Percentiles rank a stretch among this genome's conserved stretches.
phyloP scores from a whole-genome alignment of 53 echinoderm and acorn worm species.

The Arbacia lixula region DNA sequence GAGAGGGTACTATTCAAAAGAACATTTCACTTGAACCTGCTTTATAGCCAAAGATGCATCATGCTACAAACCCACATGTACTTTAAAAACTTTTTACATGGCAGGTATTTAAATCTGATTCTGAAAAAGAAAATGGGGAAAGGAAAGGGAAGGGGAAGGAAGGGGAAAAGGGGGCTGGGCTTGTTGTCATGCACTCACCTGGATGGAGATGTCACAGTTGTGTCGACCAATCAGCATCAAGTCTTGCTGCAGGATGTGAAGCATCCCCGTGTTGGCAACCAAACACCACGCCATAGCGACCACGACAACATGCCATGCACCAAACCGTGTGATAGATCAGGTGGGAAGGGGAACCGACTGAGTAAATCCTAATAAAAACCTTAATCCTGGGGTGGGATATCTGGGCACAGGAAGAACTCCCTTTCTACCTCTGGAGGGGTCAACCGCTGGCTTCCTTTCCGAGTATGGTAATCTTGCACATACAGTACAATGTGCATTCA shows the following conservation, averaged over 20 bases:
- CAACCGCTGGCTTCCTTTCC: neutral
- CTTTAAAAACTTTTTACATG: too few relatives aligned
- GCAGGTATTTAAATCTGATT: too few relatives aligned
- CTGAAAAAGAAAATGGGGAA: too few relatives aligned
- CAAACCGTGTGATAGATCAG: constrained; percentile 22
- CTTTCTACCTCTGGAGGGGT: neutral
- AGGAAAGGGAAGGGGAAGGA: too few relatives aligned
- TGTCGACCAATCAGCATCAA: constrained; percentile 56
- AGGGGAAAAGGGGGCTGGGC: too few relatives aligned
- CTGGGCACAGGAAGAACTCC: neutral
- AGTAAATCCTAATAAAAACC: neutral
- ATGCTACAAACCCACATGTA: too few relatives aligned
- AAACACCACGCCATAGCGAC: constrained; percentile 59
- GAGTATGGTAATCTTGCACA: neutral
- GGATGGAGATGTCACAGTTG: constrained; percentile 51
- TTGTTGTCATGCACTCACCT: constrained; percentile 49
- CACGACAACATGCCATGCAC: constrained; percentile 17
- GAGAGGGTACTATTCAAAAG: too few relatives aligned
- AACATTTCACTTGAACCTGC: too few relatives aligned
- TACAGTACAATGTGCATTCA: too few relatives aligned
- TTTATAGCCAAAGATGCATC: too few relatives aligned
- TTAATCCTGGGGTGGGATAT: constrained; percentile 14
- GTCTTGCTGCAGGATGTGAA: constrained; percentile 53
- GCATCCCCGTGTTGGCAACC: constrained; percentile 58
- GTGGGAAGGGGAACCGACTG: neutral